phyloP scores from a whole-genome alignment of 2,797 vertebrate species.

The Anabacerthia variegaticeps region DNA sequence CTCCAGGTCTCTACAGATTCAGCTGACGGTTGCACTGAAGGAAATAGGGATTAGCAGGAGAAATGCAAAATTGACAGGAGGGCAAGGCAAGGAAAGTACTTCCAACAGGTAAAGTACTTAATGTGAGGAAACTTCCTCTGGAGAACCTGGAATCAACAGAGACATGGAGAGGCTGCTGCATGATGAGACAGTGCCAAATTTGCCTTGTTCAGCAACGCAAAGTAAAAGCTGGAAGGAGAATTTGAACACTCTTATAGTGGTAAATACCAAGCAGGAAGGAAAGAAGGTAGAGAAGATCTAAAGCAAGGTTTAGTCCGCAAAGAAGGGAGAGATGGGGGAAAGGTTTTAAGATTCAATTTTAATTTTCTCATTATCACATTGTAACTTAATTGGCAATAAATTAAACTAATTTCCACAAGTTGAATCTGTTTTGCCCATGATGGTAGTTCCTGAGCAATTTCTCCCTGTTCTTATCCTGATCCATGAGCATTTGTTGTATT shows the following conservation, averaged over 20 bases:
- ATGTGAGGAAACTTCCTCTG: background rate
- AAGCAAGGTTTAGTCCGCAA: background rate
- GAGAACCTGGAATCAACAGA: accelerated
- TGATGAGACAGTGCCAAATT: background rate
- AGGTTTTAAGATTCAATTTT: background rate
- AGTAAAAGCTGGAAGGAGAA: background rate
- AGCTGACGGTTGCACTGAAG: background rate
- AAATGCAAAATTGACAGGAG: background rate
- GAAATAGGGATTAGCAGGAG: background rate
- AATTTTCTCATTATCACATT: background rate
- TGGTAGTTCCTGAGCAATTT: background rate
- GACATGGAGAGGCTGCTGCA: background rate
- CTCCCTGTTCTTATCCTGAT: background rate
- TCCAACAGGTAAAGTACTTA: background rate
- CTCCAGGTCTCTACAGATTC: background rate
- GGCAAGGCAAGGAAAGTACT: background rate
- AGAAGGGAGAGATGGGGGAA: background rate
- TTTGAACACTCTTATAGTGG: background rate
- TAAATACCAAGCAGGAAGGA: background rate
- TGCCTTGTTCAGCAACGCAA: background rate
- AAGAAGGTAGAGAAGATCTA: background rate
- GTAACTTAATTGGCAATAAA: background rate
- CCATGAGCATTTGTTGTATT: background rate
- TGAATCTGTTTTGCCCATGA: background rate
- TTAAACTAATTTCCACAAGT: background rate